Conservation (phyloP, 2,113 vertebrate species). For the Halichoeres trimaculatus region DNA sequence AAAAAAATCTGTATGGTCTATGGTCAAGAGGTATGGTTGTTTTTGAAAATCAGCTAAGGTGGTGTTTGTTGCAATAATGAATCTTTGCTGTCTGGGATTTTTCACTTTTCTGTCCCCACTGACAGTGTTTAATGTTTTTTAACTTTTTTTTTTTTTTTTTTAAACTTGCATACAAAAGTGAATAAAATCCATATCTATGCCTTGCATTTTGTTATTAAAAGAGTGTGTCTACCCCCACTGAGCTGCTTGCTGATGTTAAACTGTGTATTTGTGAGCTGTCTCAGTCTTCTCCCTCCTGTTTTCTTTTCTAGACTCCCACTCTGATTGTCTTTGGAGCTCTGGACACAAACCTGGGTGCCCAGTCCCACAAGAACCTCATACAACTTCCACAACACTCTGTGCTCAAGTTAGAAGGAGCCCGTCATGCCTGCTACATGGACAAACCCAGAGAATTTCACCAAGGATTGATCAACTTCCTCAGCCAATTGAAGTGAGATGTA, state of each 20-base stretch:
- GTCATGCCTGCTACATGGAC: conserved; percentile 96
- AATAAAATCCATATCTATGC: neutral
- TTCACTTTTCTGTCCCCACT: neutral
- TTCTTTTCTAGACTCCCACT: conserved; percentile 87
- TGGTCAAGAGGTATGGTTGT: neutral
- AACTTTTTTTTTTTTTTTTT: neutral
- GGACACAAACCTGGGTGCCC: conserved; percentile 87
- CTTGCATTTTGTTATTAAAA: neutral
- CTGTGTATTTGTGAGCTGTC: neutral
- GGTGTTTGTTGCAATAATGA: neutral
- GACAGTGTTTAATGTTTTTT: neutral
- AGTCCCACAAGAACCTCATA: conserved; percentile 90
- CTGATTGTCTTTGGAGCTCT: conserved; percentile 91
- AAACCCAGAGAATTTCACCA: conserved; percentile 91
- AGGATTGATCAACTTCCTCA: conserved; percentile 89
- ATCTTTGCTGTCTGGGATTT: neutral
- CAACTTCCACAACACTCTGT: conserved; percentile 87
- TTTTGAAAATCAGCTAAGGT: neutral
- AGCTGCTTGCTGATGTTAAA: neutral
- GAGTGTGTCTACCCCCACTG: neutral
- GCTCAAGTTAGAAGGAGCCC: conserved; percentile 83
- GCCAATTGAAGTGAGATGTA: conserved; percentile 76
- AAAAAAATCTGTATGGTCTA: no score
- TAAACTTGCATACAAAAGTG: no score
- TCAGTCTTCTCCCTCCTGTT: neutral